phyloP scores from a whole-genome alignment of 1,140 invertebrate genomes.

The Uloborus diversus region DNA sequence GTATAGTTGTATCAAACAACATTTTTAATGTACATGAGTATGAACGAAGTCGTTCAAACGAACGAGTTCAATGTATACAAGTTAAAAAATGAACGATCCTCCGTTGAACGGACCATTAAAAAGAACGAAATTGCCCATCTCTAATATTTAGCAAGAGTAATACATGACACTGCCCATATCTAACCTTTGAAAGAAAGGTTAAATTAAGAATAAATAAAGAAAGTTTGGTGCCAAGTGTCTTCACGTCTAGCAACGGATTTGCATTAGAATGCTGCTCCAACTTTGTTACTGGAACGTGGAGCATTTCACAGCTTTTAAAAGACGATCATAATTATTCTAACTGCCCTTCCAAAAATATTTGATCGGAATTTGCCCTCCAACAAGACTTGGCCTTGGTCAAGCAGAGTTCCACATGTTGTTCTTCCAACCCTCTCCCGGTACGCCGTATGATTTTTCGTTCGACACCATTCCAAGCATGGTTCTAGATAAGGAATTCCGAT shows the following conservation, averaged over 20 bases:
- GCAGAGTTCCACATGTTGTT: background rate
- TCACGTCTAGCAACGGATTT: background rate
- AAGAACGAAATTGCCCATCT: too few species aligned
- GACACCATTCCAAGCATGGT: background rate
- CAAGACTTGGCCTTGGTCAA: conserved; percentile 13
- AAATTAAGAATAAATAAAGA: background rate
- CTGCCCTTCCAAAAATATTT: conserved; percentile 1
- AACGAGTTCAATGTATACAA: too few species aligned
- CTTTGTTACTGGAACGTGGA: background rate
- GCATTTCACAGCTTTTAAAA: background rate
- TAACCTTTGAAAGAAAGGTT: background rate
- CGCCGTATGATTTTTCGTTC: background rate
- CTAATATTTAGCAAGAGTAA: background rate
- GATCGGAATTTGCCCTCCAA: conserved; percentile 15
- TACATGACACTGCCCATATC: background rate
- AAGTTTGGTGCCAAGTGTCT: too few species aligned
- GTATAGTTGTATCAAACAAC: too few species aligned
- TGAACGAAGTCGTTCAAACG: too few species aligned
- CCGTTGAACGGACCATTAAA: too few species aligned
- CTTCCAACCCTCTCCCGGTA: background rate
- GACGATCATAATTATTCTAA: background rate
- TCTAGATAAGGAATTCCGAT: too few species aligned
- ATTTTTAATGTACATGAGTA: too few species aligned
- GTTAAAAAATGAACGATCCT: too few species aligned
- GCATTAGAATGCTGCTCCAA: background rate